Evolutionary conservation across 2,888 invertebrate species (phyloP), one percentile per base, ranked within the genome.

Genomic region (Apodemia hepburni): DNA sequence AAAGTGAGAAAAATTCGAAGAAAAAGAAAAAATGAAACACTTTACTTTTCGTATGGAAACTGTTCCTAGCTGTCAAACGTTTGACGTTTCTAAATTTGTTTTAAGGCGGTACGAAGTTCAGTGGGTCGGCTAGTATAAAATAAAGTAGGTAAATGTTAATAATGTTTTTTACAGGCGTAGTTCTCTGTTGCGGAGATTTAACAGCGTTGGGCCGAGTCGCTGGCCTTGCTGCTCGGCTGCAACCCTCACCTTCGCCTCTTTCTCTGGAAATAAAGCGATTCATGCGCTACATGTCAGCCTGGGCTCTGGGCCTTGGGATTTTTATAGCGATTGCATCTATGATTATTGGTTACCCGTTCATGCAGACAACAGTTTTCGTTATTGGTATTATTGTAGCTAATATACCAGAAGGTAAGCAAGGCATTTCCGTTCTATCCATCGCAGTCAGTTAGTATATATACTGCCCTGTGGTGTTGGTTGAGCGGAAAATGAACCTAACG

Each of bases 381-480:
- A 99, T 99, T 85, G 93, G 93, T 73, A 99, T 99, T 82, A 98
- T 99, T 87, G 99, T 99, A 62, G 99, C 99, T 67, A 99, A 99
- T 90, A 99, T 99, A 75, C 99, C 99, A 65, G 99, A 99, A 94
- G 99, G 90, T 87, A 68, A 38, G 59, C 15, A 42, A 38, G 11
- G 38, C 2, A 11, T 38, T 38, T 2, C 11, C 1, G 38, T 11
- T 38, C 6, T 33, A 0, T 33, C 6, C 0, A 0, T 33, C 33
- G 33, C 6, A 33, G 33, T 33, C 33, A 6, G n/a, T n/a, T n/a
- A n/a, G n/a, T n/a, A n/a, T n/a, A n/a, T n/a, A n/a, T n/a, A n/a
- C n/a, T n/a, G n/a, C n/a, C n/a, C n/a, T n/a, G n/a, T n/a, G n/a
- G n/a, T n/a, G n/a, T n/a, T n/a, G n/a, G n/a, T n/a, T n/a, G n/a